Evolutionary conservation across 2,797 vertebrate species (phyloP).

Genomic region (Oceanodroma leucorhoa): DNA sequence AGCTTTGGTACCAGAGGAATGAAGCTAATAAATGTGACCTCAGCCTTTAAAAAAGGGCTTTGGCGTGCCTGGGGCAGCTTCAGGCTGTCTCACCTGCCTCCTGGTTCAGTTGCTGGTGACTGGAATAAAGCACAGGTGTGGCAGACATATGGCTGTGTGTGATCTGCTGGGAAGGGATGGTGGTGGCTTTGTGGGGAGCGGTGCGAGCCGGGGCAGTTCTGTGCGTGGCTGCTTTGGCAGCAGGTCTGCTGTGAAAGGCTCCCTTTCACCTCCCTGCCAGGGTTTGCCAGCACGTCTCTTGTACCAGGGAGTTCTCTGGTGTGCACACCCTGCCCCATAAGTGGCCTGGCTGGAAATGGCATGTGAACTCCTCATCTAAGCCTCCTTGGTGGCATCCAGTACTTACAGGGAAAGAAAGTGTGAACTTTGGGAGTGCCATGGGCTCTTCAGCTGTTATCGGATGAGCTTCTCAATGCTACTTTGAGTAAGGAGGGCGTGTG

Average conservation of each 20-base stretch:
- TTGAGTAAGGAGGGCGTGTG: not conserved
- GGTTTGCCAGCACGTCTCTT: not conserved
- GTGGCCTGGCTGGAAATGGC: not conserved
- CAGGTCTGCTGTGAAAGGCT: not conserved
- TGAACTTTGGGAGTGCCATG: fast-evolving
- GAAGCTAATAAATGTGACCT: not conserved
- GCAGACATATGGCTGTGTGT: fast-evolving
- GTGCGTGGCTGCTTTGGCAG: not conserved
- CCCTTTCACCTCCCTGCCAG: not conserved
- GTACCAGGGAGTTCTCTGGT: not conserved
- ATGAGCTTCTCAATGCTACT: not conserved
- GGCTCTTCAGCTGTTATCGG: fast-evolving
- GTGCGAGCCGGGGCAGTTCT: not conserved
- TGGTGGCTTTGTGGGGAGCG: fast-evolving
- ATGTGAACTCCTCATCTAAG: not conserved
- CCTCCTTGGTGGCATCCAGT: not conserved
- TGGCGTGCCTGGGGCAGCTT: not conserved
- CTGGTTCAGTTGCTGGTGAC: not conserved
- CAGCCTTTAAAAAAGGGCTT: not conserved
- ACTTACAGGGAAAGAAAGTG: not conserved
- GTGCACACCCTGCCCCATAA: fast-evolving
- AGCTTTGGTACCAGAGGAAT: not conserved
- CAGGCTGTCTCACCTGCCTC: not conserved
- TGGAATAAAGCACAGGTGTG: not conserved
- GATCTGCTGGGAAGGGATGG: not conserved